These are phyloP conservation scores for Montipora sp. DNA, from an alignment of 64 coral and sea anemone genomes.

Conservation along the genomic window DNA sequence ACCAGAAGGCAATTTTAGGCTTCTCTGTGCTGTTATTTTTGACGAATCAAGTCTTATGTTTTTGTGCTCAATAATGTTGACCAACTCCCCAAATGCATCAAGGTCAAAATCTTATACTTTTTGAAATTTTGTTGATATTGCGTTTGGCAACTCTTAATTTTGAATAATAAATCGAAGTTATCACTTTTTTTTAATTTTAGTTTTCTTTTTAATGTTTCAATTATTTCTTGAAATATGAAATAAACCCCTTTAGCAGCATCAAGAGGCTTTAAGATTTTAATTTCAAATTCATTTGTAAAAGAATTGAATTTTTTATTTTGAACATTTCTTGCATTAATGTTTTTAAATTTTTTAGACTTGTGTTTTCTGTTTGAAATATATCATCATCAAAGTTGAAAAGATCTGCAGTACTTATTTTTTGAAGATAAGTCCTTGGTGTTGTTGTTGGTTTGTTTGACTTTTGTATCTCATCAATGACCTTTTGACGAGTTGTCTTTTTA, in stretches of 20 bases:
- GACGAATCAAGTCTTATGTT: neutral
- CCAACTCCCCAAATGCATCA: conserved; percentile 15
- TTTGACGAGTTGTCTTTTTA: no score
- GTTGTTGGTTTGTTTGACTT: no score
- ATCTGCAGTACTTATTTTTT: no score
- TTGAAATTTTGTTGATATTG: conserved; percentile 22
- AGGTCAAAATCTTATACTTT: conserved; percentile 5
- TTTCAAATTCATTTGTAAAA: conserved; percentile 51
- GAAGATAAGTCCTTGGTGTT: no score
- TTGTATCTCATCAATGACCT: no score
- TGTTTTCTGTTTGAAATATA: no score
- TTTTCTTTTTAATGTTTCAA: conserved; percentile 24
- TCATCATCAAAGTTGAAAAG: no score
- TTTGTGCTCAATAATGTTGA: conserved; percentile 42
- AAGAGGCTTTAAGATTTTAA: conserved; percentile 54
- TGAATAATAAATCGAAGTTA: conserved; percentile 43
- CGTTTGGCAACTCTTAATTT: conserved; percentile 31
- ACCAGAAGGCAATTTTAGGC: conserved; percentile 28
- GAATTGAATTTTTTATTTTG: conserved; percentile 57
- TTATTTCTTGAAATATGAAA: conserved; percentile 16
- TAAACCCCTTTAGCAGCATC: conserved; percentile 37
- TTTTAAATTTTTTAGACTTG: neutral
- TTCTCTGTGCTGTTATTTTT: conserved; percentile 54
- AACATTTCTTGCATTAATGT: neutral
- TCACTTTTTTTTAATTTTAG: conserved; percentile 42